These are phyloP conservation scores for Temnothorax ravouxi DNA, from an alignment of 2,888 invertebrate genomes.

Conservation along the genomic window DNA sequence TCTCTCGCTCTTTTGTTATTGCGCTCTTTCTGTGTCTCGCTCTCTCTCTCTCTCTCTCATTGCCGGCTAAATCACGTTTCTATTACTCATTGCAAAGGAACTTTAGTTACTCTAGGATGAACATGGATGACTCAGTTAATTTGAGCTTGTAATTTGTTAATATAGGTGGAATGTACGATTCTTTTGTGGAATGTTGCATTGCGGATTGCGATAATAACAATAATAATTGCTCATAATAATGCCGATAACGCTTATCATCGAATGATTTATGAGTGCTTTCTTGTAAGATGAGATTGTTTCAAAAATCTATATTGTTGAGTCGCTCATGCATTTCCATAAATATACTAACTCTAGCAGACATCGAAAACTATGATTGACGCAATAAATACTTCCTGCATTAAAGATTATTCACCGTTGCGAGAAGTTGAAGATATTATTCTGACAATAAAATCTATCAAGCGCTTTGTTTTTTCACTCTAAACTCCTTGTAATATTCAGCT, in stretches of 20 bases:
- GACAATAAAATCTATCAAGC: not conserved
- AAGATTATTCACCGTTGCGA: constrained; percentile 4
- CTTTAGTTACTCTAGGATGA: constrained; percentile 46
- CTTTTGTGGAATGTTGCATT: constrained; percentile 18
- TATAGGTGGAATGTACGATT: constrained; percentile 34
- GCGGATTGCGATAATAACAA: not conserved
- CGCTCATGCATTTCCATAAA: not conserved
- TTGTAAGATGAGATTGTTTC: not conserved
- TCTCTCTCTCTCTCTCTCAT: not conserved
- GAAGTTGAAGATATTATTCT: not conserved
- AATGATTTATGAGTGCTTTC: not conserved
- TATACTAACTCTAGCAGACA: not conserved
- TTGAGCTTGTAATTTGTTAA: constrained; percentile 39
- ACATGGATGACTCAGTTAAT: constrained; percentile 67
- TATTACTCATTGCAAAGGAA: constrained; percentile 58
- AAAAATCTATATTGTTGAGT: not conserved
- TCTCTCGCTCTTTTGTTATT: constrained; percentile 32
- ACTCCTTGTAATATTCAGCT: not conserved
- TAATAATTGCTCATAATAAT: not conserved
- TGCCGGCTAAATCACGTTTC: constrained; percentile 31
- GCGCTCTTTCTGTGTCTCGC: not conserved
- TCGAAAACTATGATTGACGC: not conserved
- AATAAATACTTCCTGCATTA: not conserved
- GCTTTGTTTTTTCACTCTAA: not conserved
- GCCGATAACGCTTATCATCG: not conserved